A percentile compares a stretch with the other conserved stretches of the same genome.
Conservation (phyloP, 2,888 invertebrate species). For the Congeria kusceri region DNA sequence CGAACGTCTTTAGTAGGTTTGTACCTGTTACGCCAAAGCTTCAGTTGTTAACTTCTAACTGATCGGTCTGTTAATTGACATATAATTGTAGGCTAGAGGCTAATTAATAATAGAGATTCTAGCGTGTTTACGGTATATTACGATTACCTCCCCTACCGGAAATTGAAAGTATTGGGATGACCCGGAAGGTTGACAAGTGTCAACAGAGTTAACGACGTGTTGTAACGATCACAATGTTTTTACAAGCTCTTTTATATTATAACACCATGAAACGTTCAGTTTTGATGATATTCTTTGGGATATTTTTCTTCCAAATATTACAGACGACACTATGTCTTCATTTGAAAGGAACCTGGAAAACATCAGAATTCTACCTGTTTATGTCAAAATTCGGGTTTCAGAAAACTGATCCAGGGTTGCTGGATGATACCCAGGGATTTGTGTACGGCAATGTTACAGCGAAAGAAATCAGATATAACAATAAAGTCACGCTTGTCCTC, state of each 20-base stretch:
- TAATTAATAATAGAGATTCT: too few relatives aligned
- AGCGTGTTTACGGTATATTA: not conserved
- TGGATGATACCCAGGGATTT: constrained; percentile 95
- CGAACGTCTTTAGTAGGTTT: too few relatives aligned
- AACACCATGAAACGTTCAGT: too few relatives aligned
- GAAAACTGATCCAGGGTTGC: constrained; percentile 95
- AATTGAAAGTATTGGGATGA: constrained; percentile 21
- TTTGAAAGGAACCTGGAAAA: constrained; percentile 83
- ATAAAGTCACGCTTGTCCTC: constrained; percentile 93
- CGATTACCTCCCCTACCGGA: constrained; percentile 2
- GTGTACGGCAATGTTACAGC: constrained; percentile 98
- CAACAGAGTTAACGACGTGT: constrained; percentile 8
- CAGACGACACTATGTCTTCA: constrained; percentile 66
- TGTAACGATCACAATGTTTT: too few relatives aligned
- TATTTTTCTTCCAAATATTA: too few relatives aligned
- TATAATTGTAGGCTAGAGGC: too few relatives aligned
- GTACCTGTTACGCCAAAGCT: too few relatives aligned
- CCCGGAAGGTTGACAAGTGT: constrained; percentile 23
- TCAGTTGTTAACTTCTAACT: too few relatives aligned
- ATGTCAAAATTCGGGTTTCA: constrained; percentile 98
- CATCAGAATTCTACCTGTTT: constrained; percentile 90
- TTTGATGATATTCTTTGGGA: too few relatives aligned
- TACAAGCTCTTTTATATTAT: too few relatives aligned
- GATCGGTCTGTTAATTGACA: too few relatives aligned
- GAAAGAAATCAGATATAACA: constrained; percentile 76